phyloP scores from a whole-genome alignment of 2,113 vertebrate genomes.

The Leptobrachium ailaonicum region DNA sequence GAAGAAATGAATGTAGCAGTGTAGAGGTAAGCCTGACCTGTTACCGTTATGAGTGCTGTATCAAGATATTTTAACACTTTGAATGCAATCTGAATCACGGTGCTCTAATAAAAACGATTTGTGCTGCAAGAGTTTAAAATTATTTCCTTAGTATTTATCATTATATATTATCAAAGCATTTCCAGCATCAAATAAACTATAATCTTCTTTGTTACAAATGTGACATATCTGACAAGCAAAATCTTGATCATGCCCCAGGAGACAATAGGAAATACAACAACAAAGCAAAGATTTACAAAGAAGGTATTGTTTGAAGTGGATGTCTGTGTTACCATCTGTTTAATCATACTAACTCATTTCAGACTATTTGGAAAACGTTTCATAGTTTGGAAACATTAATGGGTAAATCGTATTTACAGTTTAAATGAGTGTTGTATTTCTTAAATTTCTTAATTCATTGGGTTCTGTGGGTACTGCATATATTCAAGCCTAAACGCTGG shows the following conservation, averaged over 20 bases:
- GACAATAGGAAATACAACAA: constrained; percentile 6
- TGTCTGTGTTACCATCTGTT: constrained; percentile 22
- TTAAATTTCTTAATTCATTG: no score
- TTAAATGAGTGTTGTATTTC: no score
- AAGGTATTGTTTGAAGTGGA: constrained; percentile 20
- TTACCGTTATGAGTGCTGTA: no score
- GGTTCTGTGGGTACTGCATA: no score
- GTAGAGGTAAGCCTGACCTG: no score
- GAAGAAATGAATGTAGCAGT: no score
- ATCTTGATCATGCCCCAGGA: constrained; percentile 34
- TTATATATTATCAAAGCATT: constrained; percentile 16
- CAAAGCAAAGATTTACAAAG: constrained; percentile 12
- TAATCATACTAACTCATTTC: constrained; percentile 8
- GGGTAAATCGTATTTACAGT: no score
- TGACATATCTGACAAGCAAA: constrained; percentile 29
- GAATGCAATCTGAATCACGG: no score
- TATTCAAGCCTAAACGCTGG: no score
- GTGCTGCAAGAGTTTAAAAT: neutral
- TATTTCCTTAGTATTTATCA: constrained; percentile 6
- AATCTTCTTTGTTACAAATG: constrained; percentile 30
- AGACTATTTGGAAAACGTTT: constrained; percentile 7
- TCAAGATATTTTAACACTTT: no score
- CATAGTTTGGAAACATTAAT: neutral
- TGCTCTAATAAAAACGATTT: no score
- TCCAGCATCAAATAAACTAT: constrained; percentile 19